These are phyloP conservation scores for Dinocampus coccinellae DNA, from an alignment of 2,888 invertebrate genomes.

Conservation along the genomic window DNA sequence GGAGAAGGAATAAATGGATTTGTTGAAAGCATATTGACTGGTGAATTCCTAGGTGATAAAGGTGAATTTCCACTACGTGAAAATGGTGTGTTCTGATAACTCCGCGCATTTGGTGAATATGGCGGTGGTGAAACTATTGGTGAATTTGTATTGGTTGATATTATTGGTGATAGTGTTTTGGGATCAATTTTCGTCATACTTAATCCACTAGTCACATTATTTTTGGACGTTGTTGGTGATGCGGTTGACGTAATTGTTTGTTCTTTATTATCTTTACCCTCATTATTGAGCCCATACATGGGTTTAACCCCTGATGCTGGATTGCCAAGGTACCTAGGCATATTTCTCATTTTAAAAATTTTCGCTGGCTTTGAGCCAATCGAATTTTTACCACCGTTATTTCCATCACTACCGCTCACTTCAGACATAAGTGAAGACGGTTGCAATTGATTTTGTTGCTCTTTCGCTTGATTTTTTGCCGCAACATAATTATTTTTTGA, in stretches of 20 bases:
- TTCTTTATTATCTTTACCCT: slow-evolving; percentile 56
- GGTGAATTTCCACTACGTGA: slow-evolving; percentile 56
- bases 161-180: slow-evolving; percentile 73
- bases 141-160: slow-evolving; percentile 55
- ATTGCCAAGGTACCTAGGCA: slow-evolving; percentile 65
- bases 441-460: slow-evolving; percentile 49
- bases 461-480: slow-evolving; percentile 63
- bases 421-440: slow-evolving; percentile 35
- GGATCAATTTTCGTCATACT: slow-evolving; percentile 73
- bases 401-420: slow-evolving; percentile 39
- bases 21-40: slow-evolving; percentile 67
- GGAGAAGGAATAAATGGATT: slow-evolving; percentile 67
- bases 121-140: slow-evolving; percentile 63
- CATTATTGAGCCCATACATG: slow-evolving; percentile 72
- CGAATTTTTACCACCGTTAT: slow-evolving; percentile 50
- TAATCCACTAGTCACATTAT: slow-evolving; percentile 46
- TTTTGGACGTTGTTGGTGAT: slow-evolving; percentile 39
- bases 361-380: slow-evolving; percentile 71
- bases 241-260: slow-evolving; percentile 32
- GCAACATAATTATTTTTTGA: slow-evolving; percentile 70
- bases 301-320: slow-evolving; percentile 76
- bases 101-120: slow-evolving; percentile 61
- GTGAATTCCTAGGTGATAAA: slow-evolving; percentile 64
- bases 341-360: slow-evolving; percentile 74
- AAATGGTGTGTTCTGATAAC: slow-evolving; percentile 60